A percentile compares a stretch with the other conserved stretches of the same genome.
phyloP scores from a whole-genome alignment of 2,888 invertebrate species.

The Drosophila testacea region DNA sequence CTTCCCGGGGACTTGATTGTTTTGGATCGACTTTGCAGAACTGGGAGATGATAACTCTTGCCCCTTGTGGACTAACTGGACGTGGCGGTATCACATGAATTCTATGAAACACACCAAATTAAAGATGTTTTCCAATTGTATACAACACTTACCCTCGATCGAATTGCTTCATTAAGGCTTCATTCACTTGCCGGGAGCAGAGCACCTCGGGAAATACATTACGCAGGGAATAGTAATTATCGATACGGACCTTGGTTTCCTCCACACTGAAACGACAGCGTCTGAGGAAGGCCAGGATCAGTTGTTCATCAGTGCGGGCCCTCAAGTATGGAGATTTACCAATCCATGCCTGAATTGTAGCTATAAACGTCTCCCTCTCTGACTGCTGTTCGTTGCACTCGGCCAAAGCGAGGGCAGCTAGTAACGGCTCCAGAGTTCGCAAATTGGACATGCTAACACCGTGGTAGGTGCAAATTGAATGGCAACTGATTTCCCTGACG shows the following conservation, averaged over 20 bases:
- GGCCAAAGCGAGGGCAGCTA: conserved; percentile 61
- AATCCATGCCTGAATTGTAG: conserved; percentile 68
- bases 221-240: conserved; percentile 73
- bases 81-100: conserved; percentile 73
- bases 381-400: conserved; percentile 73
- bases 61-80: conserved; percentile 59
- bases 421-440: conserved; percentile 50
- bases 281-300: conserved; percentile 73
- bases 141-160: conserved; percentile 61
- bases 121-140: neutral
- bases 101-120: conserved; percentile 31
- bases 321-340: conserved; percentile 68
- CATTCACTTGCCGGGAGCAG: conserved; percentile 61
- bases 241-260: conserved; percentile 75
- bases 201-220: conserved; percentile 75
- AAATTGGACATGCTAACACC: conserved; percentile 54
- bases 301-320: conserved; percentile 61
- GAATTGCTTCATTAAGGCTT: conserved; percentile 61
- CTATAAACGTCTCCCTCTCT: conserved; percentile 45
- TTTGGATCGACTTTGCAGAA: conserved; percentile 74
- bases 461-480: conserved; percentile 44
- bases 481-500: conserved; percentile 6
- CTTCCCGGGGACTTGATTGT: conserved; percentile 66
- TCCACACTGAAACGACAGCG: conserved; percentile 73
- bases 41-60: conserved; percentile 74